A percentile compares a stretch with the other conserved stretches of the same genome.
phyloP scores from a whole-genome alignment of 1,140 invertebrate species.

The Drosophila tropicalis region DNA sequence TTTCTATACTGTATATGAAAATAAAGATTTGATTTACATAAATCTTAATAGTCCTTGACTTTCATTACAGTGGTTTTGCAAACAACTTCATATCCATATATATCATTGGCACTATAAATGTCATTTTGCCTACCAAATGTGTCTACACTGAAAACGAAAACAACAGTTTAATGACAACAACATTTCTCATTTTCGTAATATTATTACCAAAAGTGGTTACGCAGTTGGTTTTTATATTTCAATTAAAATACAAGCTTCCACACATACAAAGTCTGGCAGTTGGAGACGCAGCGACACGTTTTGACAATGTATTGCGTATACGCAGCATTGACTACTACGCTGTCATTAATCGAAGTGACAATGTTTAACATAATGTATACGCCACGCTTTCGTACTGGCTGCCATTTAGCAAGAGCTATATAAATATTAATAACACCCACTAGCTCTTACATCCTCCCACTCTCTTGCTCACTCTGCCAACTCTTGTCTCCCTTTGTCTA shows the following conservation, averaged over 20 bases:
- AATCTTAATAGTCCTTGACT: too few relatives aligned
- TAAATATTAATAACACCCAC: constrained; percentile 73
- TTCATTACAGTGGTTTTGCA: too few relatives aligned
- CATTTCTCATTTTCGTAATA: neutral
- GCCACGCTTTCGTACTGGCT: constrained; percentile 9
- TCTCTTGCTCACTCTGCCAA: neutral
- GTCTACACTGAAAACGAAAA: too few relatives aligned
- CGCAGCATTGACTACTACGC: constrained; percentile 40
- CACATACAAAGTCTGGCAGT: neutral
- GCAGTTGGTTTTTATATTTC: neutral
- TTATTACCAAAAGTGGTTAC: neutral
- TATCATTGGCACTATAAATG: too few relatives aligned
- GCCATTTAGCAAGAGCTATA: constrained; percentile 72
- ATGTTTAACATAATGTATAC: constrained; percentile 5
- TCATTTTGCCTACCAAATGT: too few relatives aligned
- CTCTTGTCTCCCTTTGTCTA: neutral
- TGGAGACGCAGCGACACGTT: too few relatives aligned
- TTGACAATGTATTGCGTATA: constrained; percentile 45
- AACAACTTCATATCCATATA: too few relatives aligned
- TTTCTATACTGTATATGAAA: too few relatives aligned
- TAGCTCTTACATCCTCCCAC: neutral
- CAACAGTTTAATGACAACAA: neutral
- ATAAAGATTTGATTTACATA: too few relatives aligned
- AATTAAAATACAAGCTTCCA: neutral
- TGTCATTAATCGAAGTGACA: constrained; percentile 41